Evolutionary conservation across 2,888 invertebrate species (phyloP), one percentile per base, ranked within the genome.

Genomic region (Oscheius sp.): DNA sequence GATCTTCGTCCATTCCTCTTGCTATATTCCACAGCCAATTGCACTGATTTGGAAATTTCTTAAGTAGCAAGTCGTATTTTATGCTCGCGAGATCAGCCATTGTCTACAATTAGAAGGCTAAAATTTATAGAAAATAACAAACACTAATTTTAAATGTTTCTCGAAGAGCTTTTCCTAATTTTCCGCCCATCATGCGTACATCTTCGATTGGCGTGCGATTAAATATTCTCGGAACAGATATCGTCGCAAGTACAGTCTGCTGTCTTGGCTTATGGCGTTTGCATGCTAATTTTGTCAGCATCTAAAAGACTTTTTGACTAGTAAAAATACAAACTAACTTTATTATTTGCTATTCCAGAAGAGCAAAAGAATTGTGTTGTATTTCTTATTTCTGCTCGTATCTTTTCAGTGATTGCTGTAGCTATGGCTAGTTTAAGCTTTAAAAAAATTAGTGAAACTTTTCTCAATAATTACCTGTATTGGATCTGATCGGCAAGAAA

Each of bases 341-440:
- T 98, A 88, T 96, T 97, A 86, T 93, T 94, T 0, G 95, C 93
- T 81, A 98, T 93, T 15, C 98, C 98, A 39, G 96, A 97, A 5
- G 97, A 97, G 88, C 97, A 98, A 79, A 90, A 91, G 86, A 93
- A 98, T 17, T 92, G 92, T 25, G 96, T 96, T 86, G 91, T 91
- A 71, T 90, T 88, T 84, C 90, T 92, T 25, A 98, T 92, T 17
- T 92, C 92, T 42, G 90, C 90, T 83, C 97, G 90, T 82, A 98
- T 92, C 88, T 94, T 92, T 86, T 93, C 94, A 0, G 93, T 92
- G 82, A 96, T 91, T 2, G 91, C 88, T 10, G 93, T 94, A 15
- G 93, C 96, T 20, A 93, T 87, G 0, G 93, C 90, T 58, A 97
- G 88, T 78, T 91, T 91, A 67, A 91, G 89, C 78, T 73, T 34